Evolutionary conservation across 2,888 invertebrate genomes (phyloP).

Genomic region (Drosophila putrida): DNA sequence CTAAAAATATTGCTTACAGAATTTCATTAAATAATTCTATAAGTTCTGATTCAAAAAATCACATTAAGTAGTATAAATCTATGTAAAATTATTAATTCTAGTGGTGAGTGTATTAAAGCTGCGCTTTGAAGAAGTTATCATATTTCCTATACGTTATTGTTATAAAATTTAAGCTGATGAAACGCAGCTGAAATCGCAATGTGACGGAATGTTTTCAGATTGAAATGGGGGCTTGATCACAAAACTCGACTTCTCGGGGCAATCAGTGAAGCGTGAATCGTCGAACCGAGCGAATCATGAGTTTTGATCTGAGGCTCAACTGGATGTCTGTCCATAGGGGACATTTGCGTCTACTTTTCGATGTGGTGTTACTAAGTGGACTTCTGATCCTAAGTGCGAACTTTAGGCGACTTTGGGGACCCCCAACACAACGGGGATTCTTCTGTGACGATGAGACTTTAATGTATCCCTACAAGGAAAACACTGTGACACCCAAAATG

Average conservation of each 20-base stretch:
- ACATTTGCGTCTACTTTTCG: constrained; percentile 42
- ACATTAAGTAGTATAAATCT: too few relatives aligned
- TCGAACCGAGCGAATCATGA: constrained; percentile 53
- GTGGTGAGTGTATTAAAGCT: constrained; percentile 13
- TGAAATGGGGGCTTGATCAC: constrained; percentile 17
- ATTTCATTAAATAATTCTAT: too few relatives aligned
- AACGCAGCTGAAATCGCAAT: constrained; percentile 12
- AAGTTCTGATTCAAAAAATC: too few relatives aligned
- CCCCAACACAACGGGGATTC: constrained; percentile 68
- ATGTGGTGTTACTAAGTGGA: constrained; percentile 31
- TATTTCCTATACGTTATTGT: background rate
- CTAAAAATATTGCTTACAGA: too few relatives aligned
- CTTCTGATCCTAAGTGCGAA: constrained; percentile 37
- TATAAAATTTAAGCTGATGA: background rate
- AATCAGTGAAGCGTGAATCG: constrained; percentile 51
- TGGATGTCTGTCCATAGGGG: background rate
- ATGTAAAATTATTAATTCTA: too few relatives aligned
- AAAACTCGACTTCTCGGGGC: constrained; percentile 2
- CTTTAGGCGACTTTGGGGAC: constrained; percentile 34
- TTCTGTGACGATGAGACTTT: constrained; percentile 72
- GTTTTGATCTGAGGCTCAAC: constrained; percentile 24
- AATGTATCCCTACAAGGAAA: constrained; percentile 70
- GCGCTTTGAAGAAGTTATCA: background rate
- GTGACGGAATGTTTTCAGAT: background rate
- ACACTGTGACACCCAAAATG: constrained; percentile 51